phyloP scores from a whole-genome alignment of 2,113 vertebrate species.

The Elaphurus davidianus region DNA sequence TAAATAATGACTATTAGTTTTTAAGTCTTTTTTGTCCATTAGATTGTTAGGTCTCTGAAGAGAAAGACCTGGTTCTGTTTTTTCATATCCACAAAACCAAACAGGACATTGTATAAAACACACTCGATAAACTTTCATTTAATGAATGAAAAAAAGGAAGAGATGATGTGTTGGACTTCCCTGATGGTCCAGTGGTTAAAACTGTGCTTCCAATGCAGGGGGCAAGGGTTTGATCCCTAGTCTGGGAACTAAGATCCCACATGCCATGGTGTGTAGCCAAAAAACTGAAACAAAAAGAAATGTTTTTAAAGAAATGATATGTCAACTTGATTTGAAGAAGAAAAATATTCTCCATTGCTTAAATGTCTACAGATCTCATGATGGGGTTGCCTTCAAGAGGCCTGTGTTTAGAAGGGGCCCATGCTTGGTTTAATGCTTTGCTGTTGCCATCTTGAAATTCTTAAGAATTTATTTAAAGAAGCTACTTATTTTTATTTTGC shows the following conservation, averaged over 20 bases:
- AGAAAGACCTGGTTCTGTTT: not conserved
- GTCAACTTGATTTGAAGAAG: not conserved
- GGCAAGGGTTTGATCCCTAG: not conserved
- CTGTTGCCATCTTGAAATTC: not conserved
- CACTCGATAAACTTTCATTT: not conserved
- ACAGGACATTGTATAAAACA: not conserved
- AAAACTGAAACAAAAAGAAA: not conserved
- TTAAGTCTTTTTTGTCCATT: not conserved
- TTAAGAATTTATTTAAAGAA: not conserved
- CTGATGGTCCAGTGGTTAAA: not conserved
- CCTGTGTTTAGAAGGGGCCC: not conserved
- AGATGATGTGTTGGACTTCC: not conserved
- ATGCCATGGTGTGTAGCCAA: not conserved
- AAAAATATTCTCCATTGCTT: not conserved
- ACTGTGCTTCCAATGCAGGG: not conserved
- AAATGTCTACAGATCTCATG: not conserved
- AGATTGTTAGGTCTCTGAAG: not conserved
- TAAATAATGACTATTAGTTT: not conserved
- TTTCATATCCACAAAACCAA: not conserved
- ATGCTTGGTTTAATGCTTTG: not conserved
- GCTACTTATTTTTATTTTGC: not conserved
- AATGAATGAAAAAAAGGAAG: not conserved
- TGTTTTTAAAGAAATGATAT: not conserved
- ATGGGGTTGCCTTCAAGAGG: not conserved
- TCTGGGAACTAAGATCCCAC: not conserved